Base-by-base conservation (phyloP, 2,888 invertebrate genomes). In the Orthonevra nobilis region DNA sequence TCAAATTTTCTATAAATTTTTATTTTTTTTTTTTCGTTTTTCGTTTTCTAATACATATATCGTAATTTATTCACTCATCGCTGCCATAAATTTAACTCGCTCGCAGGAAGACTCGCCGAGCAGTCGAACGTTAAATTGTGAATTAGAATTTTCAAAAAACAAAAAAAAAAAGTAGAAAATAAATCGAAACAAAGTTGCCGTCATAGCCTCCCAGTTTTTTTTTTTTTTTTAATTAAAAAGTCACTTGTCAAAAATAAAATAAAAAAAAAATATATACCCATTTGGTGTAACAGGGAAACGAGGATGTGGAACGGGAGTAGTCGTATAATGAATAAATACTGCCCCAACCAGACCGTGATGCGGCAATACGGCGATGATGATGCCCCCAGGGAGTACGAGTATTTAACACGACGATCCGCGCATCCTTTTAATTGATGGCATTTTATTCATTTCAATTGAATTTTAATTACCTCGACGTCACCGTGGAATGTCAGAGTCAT, bases 381-480 rank as follows among this genome's bases (percentile, higher is more conserved):
- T 73, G 66, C 66, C 79, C 77, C 73, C 61, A 61, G 73, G 73
- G 79, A 73, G 79, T 48, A 68, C 34, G 52, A 42, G 79, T 50
- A 79, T 73, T 73, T 79, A 79, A 79, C 79, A 73, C 79, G 79
- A 66, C 66, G n/a, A n/a, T n/a, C n/a, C n/a, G 73, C 48, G 56
- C 42, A 79, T 79, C 79, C 74, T 58, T 81, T 81, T 81, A 81
- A 81, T 81, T 81, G 72, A 73, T 81, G 77, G 75, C 70, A 75
- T 81, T 81, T 77, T 75, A 81, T 63, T 81, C 69, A 79, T 81
- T 82, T 70, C 86, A 86, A 87, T 86, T 86, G 86, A 86, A 87
- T 86, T 87, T 87, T 87, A 86, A 87, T 86, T 87, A 87, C 86
- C 83, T 83, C 87, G 85, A 85, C 87, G 86, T 87, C 86, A 86